Conservation (phyloP, 2,113 vertebrate genomes). For the Alethe diademata region DNA sequence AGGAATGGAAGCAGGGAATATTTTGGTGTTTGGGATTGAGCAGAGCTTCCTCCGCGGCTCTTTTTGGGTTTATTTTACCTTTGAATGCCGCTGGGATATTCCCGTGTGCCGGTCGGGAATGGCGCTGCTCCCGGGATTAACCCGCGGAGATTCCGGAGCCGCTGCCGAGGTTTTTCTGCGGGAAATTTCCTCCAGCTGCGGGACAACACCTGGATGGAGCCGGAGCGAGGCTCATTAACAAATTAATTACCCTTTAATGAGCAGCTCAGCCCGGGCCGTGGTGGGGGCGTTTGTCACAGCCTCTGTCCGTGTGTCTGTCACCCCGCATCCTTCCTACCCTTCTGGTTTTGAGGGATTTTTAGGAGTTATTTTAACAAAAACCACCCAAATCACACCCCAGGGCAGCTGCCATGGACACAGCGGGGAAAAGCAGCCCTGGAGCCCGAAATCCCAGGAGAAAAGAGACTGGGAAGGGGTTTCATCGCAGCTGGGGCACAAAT, state of each 20-base stretch:
- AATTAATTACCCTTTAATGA: accelerated
- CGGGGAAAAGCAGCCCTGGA: not conserved
- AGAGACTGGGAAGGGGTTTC: not conserved
- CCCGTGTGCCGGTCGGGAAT: not conserved
- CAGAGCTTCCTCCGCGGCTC: not conserved
- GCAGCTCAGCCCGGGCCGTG: accelerated
- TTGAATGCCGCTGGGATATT: not conserved
- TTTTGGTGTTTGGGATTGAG: not conserved
- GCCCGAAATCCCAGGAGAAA: not conserved
- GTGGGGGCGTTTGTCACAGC: accelerated
- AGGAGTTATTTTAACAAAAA: not conserved
- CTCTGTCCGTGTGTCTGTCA: not conserved
- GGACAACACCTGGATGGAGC: accelerated
- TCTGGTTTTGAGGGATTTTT: not conserved
- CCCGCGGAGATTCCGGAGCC: not conserved
- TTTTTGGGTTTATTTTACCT: not conserved
- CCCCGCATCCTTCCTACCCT: not conserved
- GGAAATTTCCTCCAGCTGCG: not conserved
- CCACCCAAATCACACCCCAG: not conserved
- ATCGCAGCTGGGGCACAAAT: not conserved
- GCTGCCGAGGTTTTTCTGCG: not conserved
- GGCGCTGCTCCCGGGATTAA: not conserved
- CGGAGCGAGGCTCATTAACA: accelerated
- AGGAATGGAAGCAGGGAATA: not conserved
- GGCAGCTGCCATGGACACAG: not conserved